Base-by-base conservation (phyloP, 2,113 vertebrate genomes). In the Grantiella picta region DNA sequence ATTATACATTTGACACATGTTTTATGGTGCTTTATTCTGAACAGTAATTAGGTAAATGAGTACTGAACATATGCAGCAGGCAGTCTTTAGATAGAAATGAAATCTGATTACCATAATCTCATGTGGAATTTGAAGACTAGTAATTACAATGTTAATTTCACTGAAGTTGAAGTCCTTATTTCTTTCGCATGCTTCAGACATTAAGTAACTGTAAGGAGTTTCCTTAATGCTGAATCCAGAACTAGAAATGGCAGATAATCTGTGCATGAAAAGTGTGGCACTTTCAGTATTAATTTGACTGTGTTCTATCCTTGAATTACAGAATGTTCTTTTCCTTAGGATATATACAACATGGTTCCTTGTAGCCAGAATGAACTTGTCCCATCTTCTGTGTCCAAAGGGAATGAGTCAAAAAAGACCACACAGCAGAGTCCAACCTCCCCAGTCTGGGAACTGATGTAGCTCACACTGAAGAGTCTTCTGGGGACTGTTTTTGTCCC, bases 1-100 rank as follows among this genome's bases (percentile, higher is more conserved):
- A 86, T 23, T 77, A 14, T 78, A 81, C 60, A 60, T 86, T 60
- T 64, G 80, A 91, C 77, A 86, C 47, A 2, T 64, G 69, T 76
- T 96, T 86, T 90, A 75, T 60, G 93, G 92, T 79, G 90, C 70
- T 98, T 97, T 97, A 98, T 98, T 98, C 40, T 83, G 66, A 94
- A 76, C 36, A 91, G 80, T 90, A 95, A 53, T 96, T 95, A 95
- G 86, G 84, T 85, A 92, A 97, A 94, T 19, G 22, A 59, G 86
- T 95, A 96, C 72, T 82, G 76, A 97, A 94, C 84, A 94, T 88
- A 97, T 54, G 15, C 95, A 95, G 77, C 88, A 96, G 95, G 82
- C 76, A 92, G 40, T 33, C 78, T 89, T 89, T 75, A 82, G 76
- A 79, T 14, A 92, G 50, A 95, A 95, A 92, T 86, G 12, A 88